Percentiles rank a stretch among this genome's conserved stretches.
These are phyloP conservation scores for Lucinisca nassula DNA, from an alignment of 2,888 invertebrate species.

Conservation along the genomic window DNA sequence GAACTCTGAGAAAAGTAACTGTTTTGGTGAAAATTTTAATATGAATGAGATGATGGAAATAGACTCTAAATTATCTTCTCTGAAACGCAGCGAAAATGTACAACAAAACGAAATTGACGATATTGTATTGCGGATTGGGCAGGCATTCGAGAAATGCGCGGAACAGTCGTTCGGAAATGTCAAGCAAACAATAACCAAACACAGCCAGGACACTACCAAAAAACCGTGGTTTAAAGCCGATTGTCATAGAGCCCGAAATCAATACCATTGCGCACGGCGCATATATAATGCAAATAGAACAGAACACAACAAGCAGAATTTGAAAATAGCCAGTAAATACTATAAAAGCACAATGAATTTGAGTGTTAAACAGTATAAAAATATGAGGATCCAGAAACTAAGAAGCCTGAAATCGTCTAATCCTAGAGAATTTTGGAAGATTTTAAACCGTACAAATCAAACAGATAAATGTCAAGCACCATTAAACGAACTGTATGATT, in stretches of 20 bases:
- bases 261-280: background rate
- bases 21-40: background rate
- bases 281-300: background rate
- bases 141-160: background rate
- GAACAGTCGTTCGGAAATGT: background rate
- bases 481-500: background rate
- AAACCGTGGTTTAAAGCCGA: background rate
- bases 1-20: background rate
- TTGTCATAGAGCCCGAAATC: background rate
- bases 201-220: background rate
- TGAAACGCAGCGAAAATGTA: background rate
- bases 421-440: background rate
- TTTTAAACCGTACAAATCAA: background rate
- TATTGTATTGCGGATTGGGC: background rate
- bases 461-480: background rate
- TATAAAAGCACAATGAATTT: background rate
- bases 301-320: background rate
- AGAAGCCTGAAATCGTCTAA: background rate
- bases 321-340: background rate
- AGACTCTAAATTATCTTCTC: background rate
- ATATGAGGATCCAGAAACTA: background rate
- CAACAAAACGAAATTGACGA: background rate
- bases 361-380: background rate
- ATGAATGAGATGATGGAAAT: background rate
- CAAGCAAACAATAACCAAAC: background rate